Conservation (phyloP, 2,113 vertebrate species). For the Trematocara zebra region DNA sequence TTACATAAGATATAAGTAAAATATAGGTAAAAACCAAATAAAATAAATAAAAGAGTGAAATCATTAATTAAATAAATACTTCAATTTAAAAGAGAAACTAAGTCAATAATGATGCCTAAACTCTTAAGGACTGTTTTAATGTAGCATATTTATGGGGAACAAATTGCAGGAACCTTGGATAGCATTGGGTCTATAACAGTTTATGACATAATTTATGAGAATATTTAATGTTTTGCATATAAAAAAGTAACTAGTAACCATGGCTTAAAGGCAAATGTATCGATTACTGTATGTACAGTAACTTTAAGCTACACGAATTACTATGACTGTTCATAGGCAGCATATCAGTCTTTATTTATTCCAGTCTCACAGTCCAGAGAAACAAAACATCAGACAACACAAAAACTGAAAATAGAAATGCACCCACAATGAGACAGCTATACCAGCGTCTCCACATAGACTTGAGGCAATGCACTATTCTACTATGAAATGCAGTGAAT, state of each 20-base stretch:
- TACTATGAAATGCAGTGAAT: neutral
- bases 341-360: neutral
- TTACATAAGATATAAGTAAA: too few relatives aligned
- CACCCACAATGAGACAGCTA: neutral
- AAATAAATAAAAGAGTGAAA: too few relatives aligned
- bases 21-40: too few relatives aligned
- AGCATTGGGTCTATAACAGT: neutral
- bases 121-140: neutral
- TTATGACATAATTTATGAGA: neutral
- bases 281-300: neutral
- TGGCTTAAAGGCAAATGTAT: neutral
- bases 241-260: neutral
- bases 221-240: neutral
- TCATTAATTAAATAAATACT: too few relatives aligned
- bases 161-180: neutral
- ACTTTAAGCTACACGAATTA: neutral
- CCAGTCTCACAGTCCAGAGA: neutral
- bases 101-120: neutral
- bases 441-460: neutral
- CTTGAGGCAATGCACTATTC: neutral
- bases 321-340: neutral
- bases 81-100: too few relatives aligned
- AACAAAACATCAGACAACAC: neutral
- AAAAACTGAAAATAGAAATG: neutral
- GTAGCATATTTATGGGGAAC: neutral